Evolutionary conservation across 2,888 invertebrate genomes (phyloP).

Genomic region (Heliconius sara): DNA sequence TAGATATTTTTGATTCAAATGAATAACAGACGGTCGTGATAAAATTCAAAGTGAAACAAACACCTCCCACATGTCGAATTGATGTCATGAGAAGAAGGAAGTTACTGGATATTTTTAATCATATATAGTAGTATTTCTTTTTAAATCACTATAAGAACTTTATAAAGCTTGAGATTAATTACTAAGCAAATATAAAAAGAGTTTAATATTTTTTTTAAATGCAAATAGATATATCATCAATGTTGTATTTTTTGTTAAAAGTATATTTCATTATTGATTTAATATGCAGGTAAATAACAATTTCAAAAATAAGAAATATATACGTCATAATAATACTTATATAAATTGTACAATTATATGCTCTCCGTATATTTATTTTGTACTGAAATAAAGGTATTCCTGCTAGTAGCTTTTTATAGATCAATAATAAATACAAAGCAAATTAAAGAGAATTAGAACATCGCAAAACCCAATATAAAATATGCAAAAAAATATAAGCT

Average conservation of each 20-base stretch:
- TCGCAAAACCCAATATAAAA: not conserved
- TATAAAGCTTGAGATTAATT: not conserved
- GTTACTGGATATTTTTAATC: not conserved
- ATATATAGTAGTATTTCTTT: not conserved
- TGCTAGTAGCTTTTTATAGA: not conserved
- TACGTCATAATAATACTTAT: not conserved
- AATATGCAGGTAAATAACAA: not conserved
- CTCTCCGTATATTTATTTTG: not conserved
- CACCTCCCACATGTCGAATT: conserved; percentile 10
- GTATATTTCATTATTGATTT: not conserved
- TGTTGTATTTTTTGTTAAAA: not conserved
- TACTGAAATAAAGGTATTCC: not conserved
- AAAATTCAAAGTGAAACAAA: not conserved
- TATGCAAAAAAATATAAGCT: not conserved
- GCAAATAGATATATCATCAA: not conserved
- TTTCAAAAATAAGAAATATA: not conserved
- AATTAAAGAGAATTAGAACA: not conserved
- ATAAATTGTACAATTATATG: not conserved
- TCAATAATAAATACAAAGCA: not conserved
- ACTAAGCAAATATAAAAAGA: not conserved
- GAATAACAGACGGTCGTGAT: not conserved
- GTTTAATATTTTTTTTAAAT: not conserved
- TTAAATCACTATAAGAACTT: not conserved
- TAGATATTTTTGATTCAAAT: not conserved
- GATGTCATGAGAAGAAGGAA: conserved; percentile 11